These are phyloP conservation scores for Crotalus horridus DNA, from an alignment of 2,113 vertebrate genomes.

Conservation along the genomic window DNA sequence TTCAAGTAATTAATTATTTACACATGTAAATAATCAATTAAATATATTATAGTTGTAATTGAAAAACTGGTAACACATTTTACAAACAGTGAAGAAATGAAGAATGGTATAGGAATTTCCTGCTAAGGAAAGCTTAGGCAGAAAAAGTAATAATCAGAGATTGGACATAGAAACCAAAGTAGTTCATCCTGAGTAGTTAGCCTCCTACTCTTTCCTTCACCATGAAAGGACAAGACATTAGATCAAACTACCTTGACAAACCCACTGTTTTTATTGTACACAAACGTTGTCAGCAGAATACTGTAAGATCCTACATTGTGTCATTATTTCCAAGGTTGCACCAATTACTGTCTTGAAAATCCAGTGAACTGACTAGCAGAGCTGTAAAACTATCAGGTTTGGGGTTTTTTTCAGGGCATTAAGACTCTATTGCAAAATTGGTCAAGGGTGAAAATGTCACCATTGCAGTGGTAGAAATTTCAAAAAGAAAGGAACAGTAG, in stretches of 20 bases:
- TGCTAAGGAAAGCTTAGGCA: not conserved
- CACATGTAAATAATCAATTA: not conserved
- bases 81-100: not conserved
- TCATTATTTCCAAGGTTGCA: constrained; percentile 24
- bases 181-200: not conserved
- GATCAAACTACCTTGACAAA: constrained; percentile 3
- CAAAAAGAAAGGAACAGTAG: not conserved
- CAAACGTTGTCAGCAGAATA: constrained; percentile 11
- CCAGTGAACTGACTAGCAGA: constrained; percentile 1
- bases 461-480: not conserved
- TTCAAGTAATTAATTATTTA: not conserved
- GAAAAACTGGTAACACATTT: not conserved
- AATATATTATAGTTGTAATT: not conserved
- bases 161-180: not conserved
- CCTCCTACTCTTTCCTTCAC: not conserved
- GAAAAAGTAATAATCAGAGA: not conserved
- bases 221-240: constrained; percentile 1
- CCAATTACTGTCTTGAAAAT: constrained; percentile 19
- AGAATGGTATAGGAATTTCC: not conserved
- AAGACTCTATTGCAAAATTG: constrained; percentile 2
- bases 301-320: constrained; percentile 1
- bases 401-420: not conserved
- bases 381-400: not conserved
- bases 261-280: constrained; percentile 10
- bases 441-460: constrained; percentile 16